phyloP scores from a whole-genome alignment of 2,797 vertebrate genomes.

The Muscicapa comitata region DNA sequence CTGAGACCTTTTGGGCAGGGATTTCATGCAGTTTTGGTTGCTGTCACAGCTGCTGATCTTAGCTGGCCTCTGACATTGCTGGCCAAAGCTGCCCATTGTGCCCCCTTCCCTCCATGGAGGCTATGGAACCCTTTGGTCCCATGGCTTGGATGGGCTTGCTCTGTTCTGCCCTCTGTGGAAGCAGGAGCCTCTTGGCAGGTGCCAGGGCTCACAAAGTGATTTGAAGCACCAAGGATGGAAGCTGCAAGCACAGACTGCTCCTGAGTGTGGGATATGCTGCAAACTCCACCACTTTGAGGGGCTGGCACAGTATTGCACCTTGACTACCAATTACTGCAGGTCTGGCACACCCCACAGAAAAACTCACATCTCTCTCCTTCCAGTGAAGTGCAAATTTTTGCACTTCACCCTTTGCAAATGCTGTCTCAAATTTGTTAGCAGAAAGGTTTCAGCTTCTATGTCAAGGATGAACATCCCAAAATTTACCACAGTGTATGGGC shows the following conservation, averaged over 20 bases:
- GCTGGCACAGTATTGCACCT: neutral
- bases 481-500: rapidly evolving
- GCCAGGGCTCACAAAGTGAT: neutral
- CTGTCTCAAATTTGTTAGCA: neutral
- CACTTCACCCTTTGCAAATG: neutral
- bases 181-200: neutral
- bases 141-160: rapidly evolving
- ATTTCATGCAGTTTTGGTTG: neutral
- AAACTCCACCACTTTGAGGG: neutral
- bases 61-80: neutral
- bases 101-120: neutral
- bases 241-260: neutral
- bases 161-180: neutral
- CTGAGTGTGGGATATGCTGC: rapidly evolving
- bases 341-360: rapidly evolving
- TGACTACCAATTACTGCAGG: neutral
- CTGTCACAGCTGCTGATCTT: neutral
- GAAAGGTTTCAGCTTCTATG: neutral
- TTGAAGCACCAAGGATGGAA: neutral
- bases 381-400: neutral
- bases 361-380: neutral
- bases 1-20: neutral
- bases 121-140: neutral
- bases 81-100: neutral
- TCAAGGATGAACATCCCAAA: neutral